These are phyloP conservation scores for Lophura nycthemera DNA, from an alignment of 2,113 vertebrate species.

Conservation along the genomic window DNA sequence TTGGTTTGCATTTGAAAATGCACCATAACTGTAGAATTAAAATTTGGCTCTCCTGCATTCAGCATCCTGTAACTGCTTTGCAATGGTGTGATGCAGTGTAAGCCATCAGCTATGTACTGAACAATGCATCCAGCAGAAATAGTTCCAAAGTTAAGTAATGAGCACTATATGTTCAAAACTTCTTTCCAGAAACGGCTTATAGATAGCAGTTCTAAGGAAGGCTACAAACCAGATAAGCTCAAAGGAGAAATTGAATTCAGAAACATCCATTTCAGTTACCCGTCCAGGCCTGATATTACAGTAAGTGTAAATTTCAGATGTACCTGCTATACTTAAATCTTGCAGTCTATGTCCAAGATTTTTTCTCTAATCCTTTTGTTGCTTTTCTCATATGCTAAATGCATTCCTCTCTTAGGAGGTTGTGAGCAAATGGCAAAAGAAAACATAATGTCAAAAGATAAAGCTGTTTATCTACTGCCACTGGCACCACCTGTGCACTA, in stretches of 20 bases:
- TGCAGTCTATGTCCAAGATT: rapidly evolving
- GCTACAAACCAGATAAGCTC: conserved; percentile 83
- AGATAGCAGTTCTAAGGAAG: conserved; percentile 82
- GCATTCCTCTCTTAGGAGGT: not conserved
- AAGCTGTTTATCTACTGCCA: not conserved
- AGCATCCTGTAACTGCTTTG: not conserved
- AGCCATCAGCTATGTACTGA: not conserved
- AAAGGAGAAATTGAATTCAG: conserved; percentile 85
- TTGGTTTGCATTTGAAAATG: not conserved
- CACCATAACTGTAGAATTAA: not conserved
- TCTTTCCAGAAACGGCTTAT: conserved; percentile 77
- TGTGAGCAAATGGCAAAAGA: not conserved
- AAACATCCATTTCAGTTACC: conserved; percentile 86
- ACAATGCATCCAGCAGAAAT: not conserved
- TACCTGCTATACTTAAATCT: not conserved
- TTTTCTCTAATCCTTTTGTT: not conserved
- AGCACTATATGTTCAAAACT: not conserved
- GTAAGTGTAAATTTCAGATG: conserved; percentile 57
- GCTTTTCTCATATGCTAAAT: not conserved
- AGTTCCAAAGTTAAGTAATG: not conserved
- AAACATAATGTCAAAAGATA: not conserved
- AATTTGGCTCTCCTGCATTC: not conserved
- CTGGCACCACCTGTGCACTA: not conserved
- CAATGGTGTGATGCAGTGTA: not conserved
- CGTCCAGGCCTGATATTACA: conserved; percentile 81